Evolutionary conservation across 2,888 invertebrate species (phyloP), one percentile per base, ranked within the genome.

Genomic region (Zaprionus obscuricornis): DNA sequence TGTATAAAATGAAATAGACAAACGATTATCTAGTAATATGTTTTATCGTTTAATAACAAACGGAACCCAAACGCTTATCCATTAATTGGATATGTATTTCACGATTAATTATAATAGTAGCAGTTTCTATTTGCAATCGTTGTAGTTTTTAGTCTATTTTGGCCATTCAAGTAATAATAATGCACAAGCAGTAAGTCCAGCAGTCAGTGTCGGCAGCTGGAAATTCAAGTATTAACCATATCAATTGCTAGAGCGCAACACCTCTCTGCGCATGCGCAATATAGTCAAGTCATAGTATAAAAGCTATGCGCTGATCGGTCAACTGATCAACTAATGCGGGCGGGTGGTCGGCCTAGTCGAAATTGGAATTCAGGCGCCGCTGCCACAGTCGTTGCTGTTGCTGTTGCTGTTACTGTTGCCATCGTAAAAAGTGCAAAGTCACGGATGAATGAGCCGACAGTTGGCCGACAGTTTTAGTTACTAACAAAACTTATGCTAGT

Each of bases 391-490:
- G 60, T 43, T 49, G 50, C 37, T 45, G 45, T 55, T 82, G 63
- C 24, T n/a, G n/a, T n/a, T 37, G 24, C 26, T 34, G 37, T 29
- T 20, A 42, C 51, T 31, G 60, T 43, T 49, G 50, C 37, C 47
- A 42, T 55, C 85, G 63, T 47, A 78, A 78, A n/a, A 85, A 85
- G 85, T 78, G 84, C 86, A 85, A 81, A 85, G 81, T 85, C 81
- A 81, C 65, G 86, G 85, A 85, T 81, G 81, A 81, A 85, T 68
- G 66, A 79, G 64, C 63, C 59, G 40, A 55, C 39, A 55, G 52
- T 46, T 46, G 10, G 51, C 10, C 46, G 33, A 22, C 40, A 45
- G 46, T 60, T 63, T 43, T 10, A 22, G 13, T 3, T 11, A 37
- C 20, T 36, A 22, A 55, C 49, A 42, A 36, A 46, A 42, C 51